These are phyloP conservation scores for Fukomys damarensis DNA, from an alignment of 2,113 vertebrate genomes.

Conservation along the genomic window DNA sequence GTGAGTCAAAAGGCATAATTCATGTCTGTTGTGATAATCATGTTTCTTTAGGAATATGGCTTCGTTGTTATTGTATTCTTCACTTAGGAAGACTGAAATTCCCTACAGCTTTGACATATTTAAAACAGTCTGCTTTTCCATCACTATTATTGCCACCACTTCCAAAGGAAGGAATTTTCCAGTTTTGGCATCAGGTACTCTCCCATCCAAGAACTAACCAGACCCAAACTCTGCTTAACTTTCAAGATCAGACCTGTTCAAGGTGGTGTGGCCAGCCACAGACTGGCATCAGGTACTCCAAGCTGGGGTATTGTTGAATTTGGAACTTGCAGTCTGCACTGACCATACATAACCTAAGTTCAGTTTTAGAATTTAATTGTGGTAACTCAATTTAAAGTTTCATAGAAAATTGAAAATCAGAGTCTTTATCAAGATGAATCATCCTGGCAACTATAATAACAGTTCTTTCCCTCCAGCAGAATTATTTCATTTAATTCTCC, in stretches of 20 bases:
- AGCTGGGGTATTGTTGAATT: background rate
- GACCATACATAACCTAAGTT: background rate
- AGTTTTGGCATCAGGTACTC: background rate
- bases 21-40: background rate
- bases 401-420: slow-evolving; percentile 28
- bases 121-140: background rate
- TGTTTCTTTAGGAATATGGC: background rate
- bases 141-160: background rate
- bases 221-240: no score
- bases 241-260: no score
- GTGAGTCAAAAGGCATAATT: slow-evolving; percentile 86
- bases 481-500: slow-evolving; percentile 30
- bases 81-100: background rate
- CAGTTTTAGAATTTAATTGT: slow-evolving; percentile 29
- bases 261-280: no score
- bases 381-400: background rate
- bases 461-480: background rate
- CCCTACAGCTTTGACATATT: background rate
- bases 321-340: background rate
- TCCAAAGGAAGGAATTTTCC: background rate
- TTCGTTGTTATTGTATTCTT: background rate
- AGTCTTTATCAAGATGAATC: background rate
- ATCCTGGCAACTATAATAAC: background rate
- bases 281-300: background rate
- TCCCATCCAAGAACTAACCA: no score